A percentile compares a stretch with the other conserved stretches of the same genome.
Conservation (phyloP, 2,797 vertebrate species). For the Gallinago nigripennis region DNA sequence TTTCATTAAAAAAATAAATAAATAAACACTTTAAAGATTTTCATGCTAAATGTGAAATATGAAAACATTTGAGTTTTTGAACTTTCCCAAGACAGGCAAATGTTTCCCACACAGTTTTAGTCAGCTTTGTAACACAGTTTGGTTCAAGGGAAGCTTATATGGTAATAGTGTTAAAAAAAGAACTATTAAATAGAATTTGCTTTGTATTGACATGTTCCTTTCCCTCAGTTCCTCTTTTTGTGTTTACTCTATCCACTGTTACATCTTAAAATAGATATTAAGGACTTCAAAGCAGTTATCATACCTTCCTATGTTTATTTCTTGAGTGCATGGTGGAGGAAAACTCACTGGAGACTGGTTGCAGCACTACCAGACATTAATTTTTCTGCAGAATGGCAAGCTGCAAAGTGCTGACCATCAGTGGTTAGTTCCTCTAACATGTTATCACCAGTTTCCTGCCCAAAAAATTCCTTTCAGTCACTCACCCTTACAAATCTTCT, state of each 20-base stretch:
- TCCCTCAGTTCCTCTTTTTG: neutral
- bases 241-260: neutral
- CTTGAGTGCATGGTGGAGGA: neutral
- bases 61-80: neutral
- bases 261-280: neutral
- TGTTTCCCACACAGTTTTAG: neutral
- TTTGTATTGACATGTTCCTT: neutral
- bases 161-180: neutral
- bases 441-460: neutral
- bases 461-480: neutral
- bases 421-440: neutral
- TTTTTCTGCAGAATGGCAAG: neutral
- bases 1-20: neutral
- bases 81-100: neutral
- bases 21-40: neutral
- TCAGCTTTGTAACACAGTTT: neutral
- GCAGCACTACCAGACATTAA: neutral
- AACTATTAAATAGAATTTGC: neutral
- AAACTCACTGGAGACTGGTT: neutral
- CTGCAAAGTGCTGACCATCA: neutral
- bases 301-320: neutral
- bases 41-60: neutral
- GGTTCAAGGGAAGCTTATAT: neutral
- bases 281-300: neutral
- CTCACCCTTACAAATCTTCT: neutral